These are phyloP conservation scores for Petrolisthes cinctipes DNA, from an alignment of 2,888 invertebrate species.

Conservation along the genomic window DNA sequence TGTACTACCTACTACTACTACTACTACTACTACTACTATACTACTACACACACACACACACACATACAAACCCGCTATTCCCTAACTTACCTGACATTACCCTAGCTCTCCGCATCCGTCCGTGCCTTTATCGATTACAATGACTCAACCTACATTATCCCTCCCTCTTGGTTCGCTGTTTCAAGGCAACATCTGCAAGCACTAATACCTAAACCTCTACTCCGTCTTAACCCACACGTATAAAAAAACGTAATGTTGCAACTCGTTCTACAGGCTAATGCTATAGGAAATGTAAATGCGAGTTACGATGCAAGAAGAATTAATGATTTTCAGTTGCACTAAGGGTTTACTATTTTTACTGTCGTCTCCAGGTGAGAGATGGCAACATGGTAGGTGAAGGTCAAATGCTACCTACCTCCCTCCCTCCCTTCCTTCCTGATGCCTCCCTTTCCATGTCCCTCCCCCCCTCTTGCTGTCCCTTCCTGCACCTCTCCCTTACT, in stretches of 20 bases:
- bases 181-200: constrained; percentile 4
- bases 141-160: constrained; percentile 10
- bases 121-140: background rate
- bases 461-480: background rate
- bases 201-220: background rate
- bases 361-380: background rate
- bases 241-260: too few relatives aligned
- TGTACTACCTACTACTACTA: too few relatives aligned
- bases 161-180: background rate
- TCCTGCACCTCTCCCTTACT: background rate
- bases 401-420: background rate
- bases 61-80: too few relatives aligned
- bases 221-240: too few relatives aligned
- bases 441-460: background rate
- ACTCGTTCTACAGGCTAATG: too few relatives aligned
- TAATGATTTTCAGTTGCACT: too few relatives aligned
- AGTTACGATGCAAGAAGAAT: too few relatives aligned
- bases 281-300: too few relatives aligned
- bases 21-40: too few relatives aligned
- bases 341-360: too few relatives aligned
- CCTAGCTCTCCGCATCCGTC: background rate
- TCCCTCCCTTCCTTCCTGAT: background rate
- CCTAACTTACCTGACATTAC: too few relatives aligned
- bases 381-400: constrained; percentile 13
- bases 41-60: too few relatives aligned